Conservation (phyloP, 1,140 invertebrate species). For the Venustaconcha ellipsiformis region DNA sequence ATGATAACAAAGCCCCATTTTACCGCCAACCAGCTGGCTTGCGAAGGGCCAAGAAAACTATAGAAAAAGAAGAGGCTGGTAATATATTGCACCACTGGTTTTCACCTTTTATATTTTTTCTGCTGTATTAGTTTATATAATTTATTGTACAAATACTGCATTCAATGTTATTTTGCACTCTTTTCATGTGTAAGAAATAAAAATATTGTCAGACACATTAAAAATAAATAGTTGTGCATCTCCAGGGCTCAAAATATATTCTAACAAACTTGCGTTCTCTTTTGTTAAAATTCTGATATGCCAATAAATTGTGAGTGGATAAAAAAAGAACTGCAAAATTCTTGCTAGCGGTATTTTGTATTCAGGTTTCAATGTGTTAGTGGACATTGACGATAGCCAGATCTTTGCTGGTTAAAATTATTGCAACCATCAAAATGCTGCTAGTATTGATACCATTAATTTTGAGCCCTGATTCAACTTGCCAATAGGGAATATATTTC, state of each 20-base stretch:
- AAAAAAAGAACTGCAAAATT: no score
- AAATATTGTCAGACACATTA: not conserved
- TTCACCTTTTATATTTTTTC: not conserved
- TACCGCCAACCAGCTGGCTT: constrained; percentile 64
- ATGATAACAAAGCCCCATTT: constrained; percentile 64
- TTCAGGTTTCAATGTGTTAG: no score
- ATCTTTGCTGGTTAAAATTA: no score
- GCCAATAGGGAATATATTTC: no score
- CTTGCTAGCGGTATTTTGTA: no score
- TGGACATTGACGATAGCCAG: no score
- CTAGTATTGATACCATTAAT: no score
- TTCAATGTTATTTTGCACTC: not conserved
- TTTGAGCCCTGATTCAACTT: no score
- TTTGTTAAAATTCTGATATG: no score
- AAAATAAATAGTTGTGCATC: constrained; percentile 8
- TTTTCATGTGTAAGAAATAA: not conserved
- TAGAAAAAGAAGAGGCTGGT: constrained; percentile 60
- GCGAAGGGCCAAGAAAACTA: constrained; percentile 50
- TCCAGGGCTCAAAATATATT: not conserved
- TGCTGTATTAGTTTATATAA: not conserved
- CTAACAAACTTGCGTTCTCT: no score
- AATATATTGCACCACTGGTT: constrained; percentile 1
- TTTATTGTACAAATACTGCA: not conserved
- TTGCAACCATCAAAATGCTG: no score
- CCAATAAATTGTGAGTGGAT: no score